These are phyloP conservation scores for Halcyon badia DNA, from an alignment of 2,797 vertebrate species.

Conservation along the genomic window DNA sequence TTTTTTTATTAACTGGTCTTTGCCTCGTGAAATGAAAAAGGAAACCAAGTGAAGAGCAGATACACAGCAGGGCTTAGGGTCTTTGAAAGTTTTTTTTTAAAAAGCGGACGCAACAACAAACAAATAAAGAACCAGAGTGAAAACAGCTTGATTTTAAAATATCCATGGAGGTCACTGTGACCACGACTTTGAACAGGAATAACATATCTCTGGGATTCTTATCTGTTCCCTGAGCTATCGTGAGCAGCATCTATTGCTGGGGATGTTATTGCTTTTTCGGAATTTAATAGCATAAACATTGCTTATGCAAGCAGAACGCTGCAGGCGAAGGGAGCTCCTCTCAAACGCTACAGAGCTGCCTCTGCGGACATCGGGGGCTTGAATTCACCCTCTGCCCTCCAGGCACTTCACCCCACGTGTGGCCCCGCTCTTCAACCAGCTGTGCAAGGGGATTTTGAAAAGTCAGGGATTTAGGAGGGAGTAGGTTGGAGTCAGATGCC, in stretches of 20 bases:
- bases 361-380: fast-evolving
- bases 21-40: slow-evolving; percentile 1
- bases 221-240: neutral
- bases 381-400: neutral
- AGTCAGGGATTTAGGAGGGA: neutral
- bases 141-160: slow-evolving; percentile 1
- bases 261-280: slow-evolving; percentile 30
- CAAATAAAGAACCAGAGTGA: neutral
- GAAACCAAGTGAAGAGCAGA: neutral
- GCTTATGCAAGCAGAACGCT: slow-evolving; percentile 4
- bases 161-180: slow-evolving; percentile 45
- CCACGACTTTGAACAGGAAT: slow-evolving; percentile 3
- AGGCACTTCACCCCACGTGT: fast-evolving
- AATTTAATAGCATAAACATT: neutral
- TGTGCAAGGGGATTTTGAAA: neutral
- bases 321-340: neutral
- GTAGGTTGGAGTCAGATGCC: neutral
- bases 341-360: neutral
- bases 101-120: neutral
- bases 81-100: neutral
- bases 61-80: neutral
- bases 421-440: neutral
- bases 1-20: slow-evolving; percentile 3
- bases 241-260: slow-evolving; percentile 13
- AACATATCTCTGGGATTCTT: slow-evolving; percentile 8